Percentiles rank a stretch among this genome's conserved stretches.
Conservation (phyloP, 2,113 vertebrate species). For the Sebastes schlegelii region DNA sequence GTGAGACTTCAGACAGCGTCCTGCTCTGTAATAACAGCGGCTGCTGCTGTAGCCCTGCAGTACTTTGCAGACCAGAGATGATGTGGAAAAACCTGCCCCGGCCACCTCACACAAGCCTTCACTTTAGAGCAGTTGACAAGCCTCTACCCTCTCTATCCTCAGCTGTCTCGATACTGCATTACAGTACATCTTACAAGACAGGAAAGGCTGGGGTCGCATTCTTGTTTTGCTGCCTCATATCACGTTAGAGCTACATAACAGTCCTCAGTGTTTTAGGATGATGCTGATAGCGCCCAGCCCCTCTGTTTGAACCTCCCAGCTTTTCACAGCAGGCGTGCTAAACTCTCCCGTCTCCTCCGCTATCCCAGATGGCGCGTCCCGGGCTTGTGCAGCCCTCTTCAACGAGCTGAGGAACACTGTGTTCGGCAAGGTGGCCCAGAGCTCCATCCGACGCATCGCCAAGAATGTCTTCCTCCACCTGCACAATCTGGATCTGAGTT, state of each 20-base stretch:
- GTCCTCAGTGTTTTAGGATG: conserved; percentile 16
- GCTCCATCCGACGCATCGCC: conserved; percentile 96
- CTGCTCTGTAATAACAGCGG: conserved; percentile 70
- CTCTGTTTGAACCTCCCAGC: conserved; percentile 42
- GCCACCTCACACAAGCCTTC: conserved; percentile 39
- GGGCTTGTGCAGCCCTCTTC: conserved; percentile 92
- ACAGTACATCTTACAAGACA: conserved; percentile 21
- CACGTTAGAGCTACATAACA: conserved; percentile 14
- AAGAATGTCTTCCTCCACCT: conserved; percentile 97
- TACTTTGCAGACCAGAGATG: conserved; percentile 46
- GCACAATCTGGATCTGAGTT: conserved; percentile 94
- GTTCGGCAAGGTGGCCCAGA: conserved; percentile 98
- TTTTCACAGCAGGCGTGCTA: conserved; percentile 64
- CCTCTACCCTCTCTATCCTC: conserved; percentile 15
- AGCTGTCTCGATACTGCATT: conserved; percentile 20
- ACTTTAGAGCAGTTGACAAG: conserved; percentile 35
- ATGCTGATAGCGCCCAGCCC: conserved; percentile 3
- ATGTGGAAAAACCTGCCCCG: conserved; percentile 40
- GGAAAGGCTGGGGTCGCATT: conserved; percentile 36
- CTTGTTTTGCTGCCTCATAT: conserved; percentile 35
- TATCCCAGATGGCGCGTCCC: conserved; percentile 91
- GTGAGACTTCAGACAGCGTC: conserved; percentile 57
- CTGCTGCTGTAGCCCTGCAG: conserved; percentile 52
- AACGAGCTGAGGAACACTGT: conserved; percentile 97
- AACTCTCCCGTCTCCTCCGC: conserved; percentile 53